Evolutionary conservation across 1,140 invertebrate species (phyloP), one percentile per base, ranked within the genome.

Genomic region (Cheumatopsyche charites): DNA sequence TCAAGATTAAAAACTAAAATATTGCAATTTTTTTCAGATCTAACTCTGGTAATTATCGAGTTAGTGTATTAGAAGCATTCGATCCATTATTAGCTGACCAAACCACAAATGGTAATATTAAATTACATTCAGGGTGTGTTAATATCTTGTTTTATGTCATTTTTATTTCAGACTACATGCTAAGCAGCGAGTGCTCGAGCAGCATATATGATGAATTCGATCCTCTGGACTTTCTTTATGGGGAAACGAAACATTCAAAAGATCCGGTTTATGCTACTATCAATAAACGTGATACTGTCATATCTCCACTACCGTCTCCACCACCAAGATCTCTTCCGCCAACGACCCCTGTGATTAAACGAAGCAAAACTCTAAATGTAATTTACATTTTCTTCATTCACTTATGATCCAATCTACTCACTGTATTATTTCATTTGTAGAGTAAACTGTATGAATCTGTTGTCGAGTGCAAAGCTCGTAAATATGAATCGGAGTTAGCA

Each of bases 191-290:
- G 71, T 84, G 87, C 74, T 86, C 85, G 52, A 87, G 87, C 67
- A 92, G 90, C 70, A 90, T 94, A 65, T 94, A 95, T 77, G 91
- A 94, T 76, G 90, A 92, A 70, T 94, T 93, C 79, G 92, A 95
- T 82, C 93, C 92, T 2, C 89, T 94, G 75, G 93, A 95, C 80
- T 94, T 93, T 76, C 87, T 94, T 79, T 93, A 94, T 77, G 88
- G 87, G 73, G 89, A 89, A 80, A 89, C 87, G 62, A 89, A 89
- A 77, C 89, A 90, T 73, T 87, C 89, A 73, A 90, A 91, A 19
- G 89, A 92, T 81, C 90, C 91, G 3, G 86, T 92, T 58, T 94
- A 94, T 80, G 91, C 89, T 17, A 88, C 90, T 0, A 86, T 92
- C 6, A 89, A 88, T 76, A 89, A 88, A 77, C 88, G 86, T 77